Base-by-base conservation (phyloP, 2,797 vertebrate genomes). In the Parambassis ranga region DNA sequence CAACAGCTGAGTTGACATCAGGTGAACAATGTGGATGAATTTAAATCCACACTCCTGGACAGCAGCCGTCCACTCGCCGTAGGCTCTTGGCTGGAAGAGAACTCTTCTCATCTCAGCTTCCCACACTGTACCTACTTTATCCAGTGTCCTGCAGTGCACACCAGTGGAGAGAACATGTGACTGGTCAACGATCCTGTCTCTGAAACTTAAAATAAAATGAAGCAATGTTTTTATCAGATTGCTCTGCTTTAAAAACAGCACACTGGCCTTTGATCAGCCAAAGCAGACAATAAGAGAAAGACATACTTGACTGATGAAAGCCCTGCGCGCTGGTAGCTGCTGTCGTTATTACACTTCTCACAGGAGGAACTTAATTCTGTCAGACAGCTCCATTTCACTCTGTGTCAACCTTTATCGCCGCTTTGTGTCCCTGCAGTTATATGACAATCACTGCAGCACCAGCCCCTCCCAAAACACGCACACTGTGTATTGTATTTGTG, bases 321-420 rank as follows among this genome's bases (percentile, higher is more conserved):
- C 22, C 48, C 27, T 10, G 24, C 18, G 26, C 41, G 51, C 48
- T 37, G 42, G 15, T 31, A 7, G n/a, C n/a, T n/a, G n/a, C 31
- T 13, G 15, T 63, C 55, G 66, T 60, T 57, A 50, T 62, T 66
- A 23, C 16, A 4, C 3, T 10, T 52, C 57, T 56, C 58, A 52
- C 36, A 41, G 42, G 15, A 59, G 55, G 44, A 57, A 6, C 52
- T 28, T 71, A 57, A 75, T 66, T 51, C 42, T 49, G 44, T 18
- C 43, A 52, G 77, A 75, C 81, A 68, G 63, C 55, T 75, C 27
- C 23, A 63, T 76, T 72, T 75, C 44, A 52, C 33, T 18, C 67
- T 44, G 7, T 46, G 31, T 52, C 52, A 33, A 35, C 43, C 56
- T 50, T n/a, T 35, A 64, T 37, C 37, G 38, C 30, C 53, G 63